Evolutionary conservation across 2,113 vertebrate species (phyloP).

Genomic region (Morphnarchus princeps): DNA sequence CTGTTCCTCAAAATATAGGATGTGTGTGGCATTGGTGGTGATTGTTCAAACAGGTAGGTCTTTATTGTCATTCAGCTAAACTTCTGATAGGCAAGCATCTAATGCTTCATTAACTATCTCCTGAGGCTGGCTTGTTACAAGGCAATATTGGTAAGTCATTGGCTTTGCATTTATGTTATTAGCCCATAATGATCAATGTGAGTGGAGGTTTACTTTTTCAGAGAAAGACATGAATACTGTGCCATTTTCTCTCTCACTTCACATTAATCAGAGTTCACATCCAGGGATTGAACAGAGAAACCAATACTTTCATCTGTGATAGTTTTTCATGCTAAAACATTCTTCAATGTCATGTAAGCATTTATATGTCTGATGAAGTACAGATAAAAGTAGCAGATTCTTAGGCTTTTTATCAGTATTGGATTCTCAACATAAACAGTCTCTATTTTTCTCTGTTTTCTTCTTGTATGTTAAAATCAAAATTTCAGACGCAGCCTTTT

Average conservation of each 20-base stretch:
- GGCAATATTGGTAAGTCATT: background rate
- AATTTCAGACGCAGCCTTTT: background rate
- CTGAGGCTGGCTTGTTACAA: slow-evolving; percentile 33
- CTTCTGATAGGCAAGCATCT: slow-evolving; percentile 6
- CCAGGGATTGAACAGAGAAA: background rate
- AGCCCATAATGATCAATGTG: background rate
- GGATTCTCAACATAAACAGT: background rate
- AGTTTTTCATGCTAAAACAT: background rate
- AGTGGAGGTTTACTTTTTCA: background rate
- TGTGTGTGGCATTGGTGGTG: background rate
- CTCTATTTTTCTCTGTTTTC: background rate
- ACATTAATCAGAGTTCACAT: background rate
- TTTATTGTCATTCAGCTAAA: background rate
- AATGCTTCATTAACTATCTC: slow-evolving; percentile 46
- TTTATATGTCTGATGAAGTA: background rate
- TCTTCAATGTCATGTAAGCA: background rate
- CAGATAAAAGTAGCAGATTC: background rate
- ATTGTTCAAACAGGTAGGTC: background rate
- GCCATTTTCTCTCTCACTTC: background rate
- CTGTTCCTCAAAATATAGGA: background rate
- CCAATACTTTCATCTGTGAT: background rate
- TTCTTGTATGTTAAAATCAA: background rate
- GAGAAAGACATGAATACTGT: background rate
- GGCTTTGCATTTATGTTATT: background rate
- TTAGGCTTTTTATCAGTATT: background rate